Percentiles rank a stretch among this genome's conserved stretches.
These are phyloP conservation scores for Colaptes auratus DNA, from an alignment of 2,113 vertebrate species.

Conservation along the genomic window DNA sequence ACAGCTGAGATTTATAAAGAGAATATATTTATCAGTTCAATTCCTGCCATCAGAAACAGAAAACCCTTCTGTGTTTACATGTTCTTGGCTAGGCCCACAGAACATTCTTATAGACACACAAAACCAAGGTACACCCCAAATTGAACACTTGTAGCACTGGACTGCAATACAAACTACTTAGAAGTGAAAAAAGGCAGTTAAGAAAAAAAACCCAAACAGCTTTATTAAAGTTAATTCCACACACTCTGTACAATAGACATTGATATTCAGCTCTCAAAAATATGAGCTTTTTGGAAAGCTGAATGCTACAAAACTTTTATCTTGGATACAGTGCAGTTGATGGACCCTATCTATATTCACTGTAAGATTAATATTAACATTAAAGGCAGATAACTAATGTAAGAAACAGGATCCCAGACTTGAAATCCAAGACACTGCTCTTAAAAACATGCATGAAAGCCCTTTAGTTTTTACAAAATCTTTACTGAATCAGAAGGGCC, in stretches of 20 bases:
- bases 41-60: background rate
- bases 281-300: fast-evolving
- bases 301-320: background rate
- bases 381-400: background rate
- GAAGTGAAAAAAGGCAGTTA: background rate
- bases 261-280: background rate
- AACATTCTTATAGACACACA: background rate
- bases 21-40: background rate
- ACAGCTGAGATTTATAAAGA: background rate
- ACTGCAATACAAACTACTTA: background rate
- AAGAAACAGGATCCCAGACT: background rate
- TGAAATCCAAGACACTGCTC: background rate
- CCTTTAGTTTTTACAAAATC: background rate
- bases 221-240: background rate
- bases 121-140: background rate
- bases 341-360: background rate
- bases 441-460: background rate
- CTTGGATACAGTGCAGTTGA: background rate
- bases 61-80: background rate
- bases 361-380: background rate
- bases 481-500: background rate
- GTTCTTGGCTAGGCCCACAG: background rate
- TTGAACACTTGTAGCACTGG: background rate
- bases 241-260: background rate
- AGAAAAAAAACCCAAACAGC: background rate